Percentiles rank a stretch among this genome's conserved stretches.
Conservation (phyloP, 1,140 invertebrate genomes). For the Apis florea region DNA sequence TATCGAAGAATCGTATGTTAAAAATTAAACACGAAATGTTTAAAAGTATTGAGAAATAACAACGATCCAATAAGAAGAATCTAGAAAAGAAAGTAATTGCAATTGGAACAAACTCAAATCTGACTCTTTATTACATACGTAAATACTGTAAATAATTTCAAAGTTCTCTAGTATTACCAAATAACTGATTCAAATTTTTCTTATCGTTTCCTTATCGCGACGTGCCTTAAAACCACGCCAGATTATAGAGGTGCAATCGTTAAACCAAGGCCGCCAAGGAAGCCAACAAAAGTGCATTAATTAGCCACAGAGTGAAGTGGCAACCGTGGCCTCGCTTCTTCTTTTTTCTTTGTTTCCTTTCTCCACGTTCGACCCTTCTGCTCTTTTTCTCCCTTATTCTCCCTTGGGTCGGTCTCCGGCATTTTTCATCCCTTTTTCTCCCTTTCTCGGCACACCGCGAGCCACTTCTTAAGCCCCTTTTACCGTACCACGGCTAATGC, state of each 20-base stretch:
- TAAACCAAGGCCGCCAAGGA: conserved; percentile 32
- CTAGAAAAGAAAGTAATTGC: too few relatives aligned
- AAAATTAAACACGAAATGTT: too few relatives aligned
- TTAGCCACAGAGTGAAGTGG: conserved; percentile 62
- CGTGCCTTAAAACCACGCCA: conserved; percentile 19
- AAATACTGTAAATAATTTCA: too few relatives aligned
- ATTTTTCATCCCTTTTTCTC: background rate
- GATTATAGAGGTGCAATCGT: background rate
- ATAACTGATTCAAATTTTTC: too few relatives aligned
- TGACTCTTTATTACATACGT: too few relatives aligned
- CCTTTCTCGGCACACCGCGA: conserved; percentile 6
- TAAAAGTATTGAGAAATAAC: too few relatives aligned
- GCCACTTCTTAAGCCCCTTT: conserved; percentile 14
- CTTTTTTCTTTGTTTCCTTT: background rate
- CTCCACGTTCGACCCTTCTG: background rate
- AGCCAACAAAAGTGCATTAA: conserved; percentile 67
- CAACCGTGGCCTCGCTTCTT: conserved; percentile 26
- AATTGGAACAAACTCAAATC: too few relatives aligned
- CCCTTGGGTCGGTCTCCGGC: too few relatives aligned
- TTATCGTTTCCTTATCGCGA: background rate
- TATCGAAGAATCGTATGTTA: too few relatives aligned
- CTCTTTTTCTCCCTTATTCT: background rate
- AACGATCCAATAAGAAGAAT: too few relatives aligned
- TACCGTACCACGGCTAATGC: background rate
- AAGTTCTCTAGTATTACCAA: too few relatives aligned